Evolutionary conservation across 35 echinoderm and acorn worm species (phyloP).

Genomic region (Chiridota heheva): DNA sequence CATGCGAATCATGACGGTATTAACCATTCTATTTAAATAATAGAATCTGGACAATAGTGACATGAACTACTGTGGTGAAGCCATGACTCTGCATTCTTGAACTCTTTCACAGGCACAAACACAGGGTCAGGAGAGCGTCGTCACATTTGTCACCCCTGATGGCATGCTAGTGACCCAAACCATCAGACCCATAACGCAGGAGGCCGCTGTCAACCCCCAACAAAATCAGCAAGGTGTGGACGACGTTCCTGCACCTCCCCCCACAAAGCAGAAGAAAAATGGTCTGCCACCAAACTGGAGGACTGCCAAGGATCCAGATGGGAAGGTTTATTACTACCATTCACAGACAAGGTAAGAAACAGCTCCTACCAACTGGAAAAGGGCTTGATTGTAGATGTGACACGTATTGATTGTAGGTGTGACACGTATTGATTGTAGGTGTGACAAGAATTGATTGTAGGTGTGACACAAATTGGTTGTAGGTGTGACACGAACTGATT

Average conservation of each 20-base stretch:
- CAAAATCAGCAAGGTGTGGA: constrained; percentile 5
- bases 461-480: not conserved
- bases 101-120: too few species aligned
- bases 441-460: not conserved
- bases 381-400: not conserved
- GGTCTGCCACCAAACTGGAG: constrained; percentile 91
- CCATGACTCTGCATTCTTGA: too few species aligned
- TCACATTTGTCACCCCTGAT: constrained; percentile 95
- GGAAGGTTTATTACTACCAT: constrained; percentile 97
- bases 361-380: not conserved
- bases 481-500: too few species aligned
- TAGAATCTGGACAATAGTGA: too few species aligned
- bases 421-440: not conserved
- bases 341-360: constrained; percentile 74
- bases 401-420: not conserved
- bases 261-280: constrained; percentile 48
- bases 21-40: too few species aligned
- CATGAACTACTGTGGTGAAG: too few species aligned
- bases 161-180: constrained; percentile 97
- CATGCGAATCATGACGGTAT: too few species aligned
- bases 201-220: constrained; percentile 40
- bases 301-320: constrained; percentile 82
- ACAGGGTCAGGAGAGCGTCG: constrained; percentile 56
- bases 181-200: constrained; percentile 64
- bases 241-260: constrained; percentile 48